Percentiles rank a stretch among this genome's conserved stretches.
Conservation (phyloP, 2,113 vertebrate genomes). For the Phoenicopterus ruber region DNA sequence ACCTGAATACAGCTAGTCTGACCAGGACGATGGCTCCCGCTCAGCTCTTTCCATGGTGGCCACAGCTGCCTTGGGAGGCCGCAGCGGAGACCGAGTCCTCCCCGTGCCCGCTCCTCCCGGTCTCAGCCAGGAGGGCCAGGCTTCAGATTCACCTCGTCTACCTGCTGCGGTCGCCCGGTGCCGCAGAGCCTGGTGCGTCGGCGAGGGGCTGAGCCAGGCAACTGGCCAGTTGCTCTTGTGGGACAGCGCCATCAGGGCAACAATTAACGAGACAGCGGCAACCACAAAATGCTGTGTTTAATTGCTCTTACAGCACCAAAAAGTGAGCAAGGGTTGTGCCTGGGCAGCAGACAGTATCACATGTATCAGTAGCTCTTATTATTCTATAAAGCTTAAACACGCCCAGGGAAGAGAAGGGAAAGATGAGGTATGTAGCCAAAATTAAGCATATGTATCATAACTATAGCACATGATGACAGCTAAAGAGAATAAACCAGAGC, state of each 20-base stretch:
- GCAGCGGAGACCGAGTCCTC: not conserved
- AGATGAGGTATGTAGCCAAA: slow-evolving; percentile 47
- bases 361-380: slow-evolving; percentile 8
- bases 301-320: not conserved
- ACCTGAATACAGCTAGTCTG: not conserved
- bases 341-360: not conserved
- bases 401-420: not conserved
- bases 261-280: not conserved
- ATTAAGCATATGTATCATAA: slow-evolving; percentile 42
- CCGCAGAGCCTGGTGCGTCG: not conserved
- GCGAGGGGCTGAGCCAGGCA: not conserved
- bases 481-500: slow-evolving; percentile 33
- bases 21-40: not conserved
- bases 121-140: not conserved
- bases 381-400: not conserved
- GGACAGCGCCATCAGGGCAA: not conserved
- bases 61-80: not conserved
- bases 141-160: not conserved
- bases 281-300: not conserved
- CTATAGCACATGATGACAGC: slow-evolving; percentile 45
- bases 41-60: not conserved
- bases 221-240: not conserved
- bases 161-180: fast-evolving
- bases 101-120: not conserved
- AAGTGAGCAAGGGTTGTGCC: not conserved